These are phyloP conservation scores for Apis dorsata DNA, from an alignment of 1,140 invertebrate species.

Conservation along the genomic window DNA sequence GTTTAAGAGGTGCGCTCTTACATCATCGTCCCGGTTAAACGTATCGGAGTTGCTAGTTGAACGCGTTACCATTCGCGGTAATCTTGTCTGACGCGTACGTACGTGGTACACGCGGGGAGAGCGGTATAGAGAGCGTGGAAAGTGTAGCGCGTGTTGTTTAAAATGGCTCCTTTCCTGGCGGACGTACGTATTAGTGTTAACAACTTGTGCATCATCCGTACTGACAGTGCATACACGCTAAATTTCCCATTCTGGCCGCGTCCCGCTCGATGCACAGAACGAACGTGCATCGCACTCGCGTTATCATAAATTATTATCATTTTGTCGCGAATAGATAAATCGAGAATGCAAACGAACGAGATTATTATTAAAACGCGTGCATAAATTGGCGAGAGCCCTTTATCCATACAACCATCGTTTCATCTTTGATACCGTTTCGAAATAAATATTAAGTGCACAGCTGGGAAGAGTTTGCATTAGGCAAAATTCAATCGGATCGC, in stretches of 20 bases:
- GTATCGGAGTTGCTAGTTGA: slow-evolving; percentile 38
- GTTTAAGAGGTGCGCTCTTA: slow-evolving; percentile 39
- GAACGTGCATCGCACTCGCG: not conserved
- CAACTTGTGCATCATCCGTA: not conserved
- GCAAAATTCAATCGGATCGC: no score
- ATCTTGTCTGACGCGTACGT: slow-evolving; percentile 33
- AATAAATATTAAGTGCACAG: not conserved
- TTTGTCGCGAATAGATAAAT: not conserved
- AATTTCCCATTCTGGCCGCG: not conserved
- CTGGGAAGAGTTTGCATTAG: no score
- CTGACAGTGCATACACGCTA: not conserved
- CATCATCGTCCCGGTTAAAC: slow-evolving; percentile 40
- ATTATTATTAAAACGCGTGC: no score
- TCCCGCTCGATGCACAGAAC: no score
- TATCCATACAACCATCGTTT: not conserved
- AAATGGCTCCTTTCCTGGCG: not conserved
- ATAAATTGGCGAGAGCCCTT: no score
- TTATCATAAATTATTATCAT: not conserved
- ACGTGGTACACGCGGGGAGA: not conserved
- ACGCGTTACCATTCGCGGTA: slow-evolving; percentile 10
- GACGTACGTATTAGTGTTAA: not conserved
- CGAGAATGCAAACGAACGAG: not conserved
- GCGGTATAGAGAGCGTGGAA: not conserved
- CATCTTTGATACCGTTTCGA: not conserved
- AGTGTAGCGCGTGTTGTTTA: not conserved